Evolutionary conservation across 1,140 invertebrate species (phyloP), one percentile per base, ranked within the genome.

Genomic region (Dendroctonus valens): DNA sequence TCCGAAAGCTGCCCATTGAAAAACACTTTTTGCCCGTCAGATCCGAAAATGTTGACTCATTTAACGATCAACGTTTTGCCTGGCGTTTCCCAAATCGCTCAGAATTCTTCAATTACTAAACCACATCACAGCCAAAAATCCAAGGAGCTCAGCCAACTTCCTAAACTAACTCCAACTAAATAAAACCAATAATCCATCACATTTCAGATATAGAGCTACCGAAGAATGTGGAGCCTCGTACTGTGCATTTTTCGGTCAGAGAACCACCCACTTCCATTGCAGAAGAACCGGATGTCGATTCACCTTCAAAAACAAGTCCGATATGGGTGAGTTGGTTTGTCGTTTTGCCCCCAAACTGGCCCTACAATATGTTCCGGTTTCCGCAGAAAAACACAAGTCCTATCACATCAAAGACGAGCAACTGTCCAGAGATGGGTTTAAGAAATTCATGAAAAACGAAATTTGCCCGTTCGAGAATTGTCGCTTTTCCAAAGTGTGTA

Each of bases 341-440:
- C 1, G 26, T 26, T 26, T 26, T 26, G 26, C 26, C 26, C 26
- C 26, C 26, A 26, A 26, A 26, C 26, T 26, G 26, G 26, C 26
- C 26, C 26, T 26, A 26, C 26, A 26, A 26, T 2, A 26, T 26
- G n/a, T 26, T 26, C 26, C 26, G 3, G 3, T 26, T n/a, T 26
- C 26, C 26, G 26, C 3, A 98, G 96, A 99, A 82, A 99, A 99
- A 83, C 97, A 99, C 83, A 99, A 98, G 78, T 92, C 94, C 0
- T 98, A 98, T 75, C 97, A 99, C 79, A 94, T 97, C 72, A 98
- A 98, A 80, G 96, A 99, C 79, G 95, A 97, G 76, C 93, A 97
- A 72, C 81, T 98, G 41, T 91, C 91, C 8, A 89, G 93, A 69
- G 97, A 98, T 78, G 96, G 96, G 5, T 99, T 98, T 82, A 98